Evolutionary conservation across 2,888 invertebrate genomes (phyloP).

Genomic region (Myopa tessellatipennis): DNA sequence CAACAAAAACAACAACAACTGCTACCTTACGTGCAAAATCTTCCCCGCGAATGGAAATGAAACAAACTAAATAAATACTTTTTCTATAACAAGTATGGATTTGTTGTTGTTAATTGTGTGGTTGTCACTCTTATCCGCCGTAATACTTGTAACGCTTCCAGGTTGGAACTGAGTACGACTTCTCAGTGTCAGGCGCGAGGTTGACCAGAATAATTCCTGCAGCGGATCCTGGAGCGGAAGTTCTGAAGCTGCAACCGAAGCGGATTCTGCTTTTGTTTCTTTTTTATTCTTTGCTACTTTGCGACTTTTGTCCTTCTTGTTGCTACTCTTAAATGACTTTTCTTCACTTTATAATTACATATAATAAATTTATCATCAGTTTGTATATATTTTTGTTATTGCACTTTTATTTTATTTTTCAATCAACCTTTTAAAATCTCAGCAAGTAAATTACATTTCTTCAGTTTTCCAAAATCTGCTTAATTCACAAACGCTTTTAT

Average conservation of each 20-base stretch:
- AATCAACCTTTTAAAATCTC: too few species aligned
- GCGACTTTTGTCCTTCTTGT: too few species aligned
- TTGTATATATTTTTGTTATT: too few species aligned
- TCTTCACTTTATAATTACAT: too few species aligned
- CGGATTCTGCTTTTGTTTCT: not conserved
- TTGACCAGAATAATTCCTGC: not conserved
- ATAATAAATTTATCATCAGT: too few species aligned
- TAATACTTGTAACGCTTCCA: not conserved
- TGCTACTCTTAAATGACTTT: too few species aligned
- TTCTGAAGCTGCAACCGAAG: too few species aligned
- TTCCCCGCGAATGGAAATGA: not conserved
- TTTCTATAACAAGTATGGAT: not conserved
- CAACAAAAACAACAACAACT: not conserved
- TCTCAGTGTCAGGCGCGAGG: not conserved
- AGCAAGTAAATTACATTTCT: too few species aligned
- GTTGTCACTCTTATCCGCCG: not conserved
- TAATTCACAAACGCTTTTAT: too few species aligned
- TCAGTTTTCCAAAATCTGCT: too few species aligned
- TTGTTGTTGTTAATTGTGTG: not conserved
- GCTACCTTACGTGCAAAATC: not conserved
- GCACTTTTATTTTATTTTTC: too few species aligned
- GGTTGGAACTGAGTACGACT: not conserved
- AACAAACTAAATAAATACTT: not conserved
- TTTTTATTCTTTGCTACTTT: not conserved
- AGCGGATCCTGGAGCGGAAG: too few species aligned